Evolutionary conservation across 2,888 invertebrate species (phyloP).

Genomic region (Chymomyza procnemis): DNA sequence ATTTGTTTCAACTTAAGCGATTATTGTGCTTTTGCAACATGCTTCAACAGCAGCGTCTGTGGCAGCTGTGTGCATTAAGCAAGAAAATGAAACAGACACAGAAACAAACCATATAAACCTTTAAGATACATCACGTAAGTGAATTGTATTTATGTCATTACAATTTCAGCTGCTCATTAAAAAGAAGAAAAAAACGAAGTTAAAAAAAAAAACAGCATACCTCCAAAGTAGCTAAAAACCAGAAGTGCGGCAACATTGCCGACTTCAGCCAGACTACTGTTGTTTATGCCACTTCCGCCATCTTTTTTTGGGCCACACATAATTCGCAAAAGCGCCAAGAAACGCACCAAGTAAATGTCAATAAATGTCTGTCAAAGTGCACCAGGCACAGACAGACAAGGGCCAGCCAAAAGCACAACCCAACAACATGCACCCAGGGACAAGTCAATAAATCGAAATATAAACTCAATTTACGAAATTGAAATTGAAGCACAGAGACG

Average conservation of each 20-base stretch:
- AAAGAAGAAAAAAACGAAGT: no score
- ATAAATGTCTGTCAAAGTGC: slow-evolving; percentile 69
- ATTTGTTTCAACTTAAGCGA: slow-evolving; percentile 11
- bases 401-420: slow-evolving; percentile 8
- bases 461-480: slow-evolving; percentile 73
- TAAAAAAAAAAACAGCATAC: not conserved
- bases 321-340: slow-evolving; percentile 58
- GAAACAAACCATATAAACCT: not conserved
- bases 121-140: not conserved
- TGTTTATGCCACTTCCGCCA: slow-evolving; percentile 28
- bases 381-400: not conserved
- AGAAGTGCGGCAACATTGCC: not conserved
- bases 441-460: slow-evolving; percentile 71
- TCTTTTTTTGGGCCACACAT: slow-evolving; percentile 36
- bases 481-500: slow-evolving; percentile 60
- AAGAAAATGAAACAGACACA: no score
- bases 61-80: not conserved
- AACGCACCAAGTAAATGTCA: slow-evolving; percentile 58
- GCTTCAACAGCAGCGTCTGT: not conserved
- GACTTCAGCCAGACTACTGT: not conserved
- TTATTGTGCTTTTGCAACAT: no score
- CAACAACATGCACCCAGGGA: slow-evolving; percentile 20
- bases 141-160: not conserved
- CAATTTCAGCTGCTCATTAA: not conserved
- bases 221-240: not conserved